Conservation (phyloP, 2,797 vertebrate species). For the Stomatorhinus walkeri region DNA sequence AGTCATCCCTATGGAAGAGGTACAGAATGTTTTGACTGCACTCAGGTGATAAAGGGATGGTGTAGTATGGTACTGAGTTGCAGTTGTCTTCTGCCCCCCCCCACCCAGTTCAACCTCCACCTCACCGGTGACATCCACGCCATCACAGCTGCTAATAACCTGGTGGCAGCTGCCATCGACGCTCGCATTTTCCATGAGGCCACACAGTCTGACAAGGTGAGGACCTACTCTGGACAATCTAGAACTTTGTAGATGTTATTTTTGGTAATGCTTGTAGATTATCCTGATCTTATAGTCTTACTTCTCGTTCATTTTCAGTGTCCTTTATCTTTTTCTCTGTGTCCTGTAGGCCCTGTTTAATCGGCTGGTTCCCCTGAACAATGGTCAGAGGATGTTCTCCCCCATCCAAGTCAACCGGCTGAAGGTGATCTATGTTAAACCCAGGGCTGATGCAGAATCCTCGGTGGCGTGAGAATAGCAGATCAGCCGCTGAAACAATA, state of each 20-base stretch:
- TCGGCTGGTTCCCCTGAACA: constrained; percentile 79
- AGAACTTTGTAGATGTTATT: background rate
- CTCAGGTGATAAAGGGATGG: background rate
- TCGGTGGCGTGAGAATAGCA: background rate
- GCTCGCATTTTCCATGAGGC: constrained; percentile 90
- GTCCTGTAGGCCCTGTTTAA: constrained; percentile 78
- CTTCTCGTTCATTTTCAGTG: background rate
- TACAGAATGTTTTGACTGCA: constrained; percentile 41
- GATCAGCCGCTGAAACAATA: background rate
- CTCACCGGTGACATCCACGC: constrained; percentile 98
- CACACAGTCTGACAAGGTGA: constrained; percentile 88
- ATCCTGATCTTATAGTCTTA: background rate
- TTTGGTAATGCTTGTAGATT: background rate
- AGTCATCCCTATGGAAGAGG: constrained; percentile 98
- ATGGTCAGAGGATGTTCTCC: constrained; percentile 76
- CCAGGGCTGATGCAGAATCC: background rate
- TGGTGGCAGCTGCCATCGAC: constrained; percentile 88
- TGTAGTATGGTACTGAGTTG: background rate
- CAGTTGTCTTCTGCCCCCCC: background rate
- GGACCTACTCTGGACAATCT: background rate
- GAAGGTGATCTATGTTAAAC: constrained; percentile 53
- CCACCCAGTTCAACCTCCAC: constrained; percentile 90
- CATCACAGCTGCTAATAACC: constrained; percentile 94
- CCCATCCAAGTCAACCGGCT: constrained; percentile 85
- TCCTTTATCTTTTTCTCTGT: background rate